Evolutionary conservation across 1,140 invertebrate genomes (phyloP), one percentile per base, ranked within the genome.

Genomic region (Uloborus diversus): DNA sequence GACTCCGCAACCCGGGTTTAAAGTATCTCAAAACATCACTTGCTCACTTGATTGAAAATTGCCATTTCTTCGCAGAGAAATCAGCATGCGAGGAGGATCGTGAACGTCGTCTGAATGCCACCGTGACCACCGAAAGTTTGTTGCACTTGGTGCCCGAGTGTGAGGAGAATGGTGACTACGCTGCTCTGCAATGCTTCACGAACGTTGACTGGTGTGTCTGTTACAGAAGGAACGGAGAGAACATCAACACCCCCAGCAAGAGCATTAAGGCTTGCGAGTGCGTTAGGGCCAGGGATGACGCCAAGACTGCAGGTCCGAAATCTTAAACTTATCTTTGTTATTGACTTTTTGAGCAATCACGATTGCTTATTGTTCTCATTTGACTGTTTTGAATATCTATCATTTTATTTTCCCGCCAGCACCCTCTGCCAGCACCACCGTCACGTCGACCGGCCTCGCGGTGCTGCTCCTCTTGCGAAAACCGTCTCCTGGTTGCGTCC

Each of bases 81-180:
- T 64, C 35, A 4, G 65, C 51, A 1, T 79, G 76, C 65, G 33
- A 68, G 65, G 64, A 69, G 56, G 76, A 79, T 20, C 32, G 76
- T 0, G 76, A 51, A 5, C 28, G 65, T 9, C 59, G 76, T 20
- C 53, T 79, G 27, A 79, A 79, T 37, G 64, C 76, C 35, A 79
- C 76, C n/a, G 17, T 79, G 27, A 70, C 71, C 17, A 70, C 71
- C 17, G 65, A 69, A 23, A 78, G 51, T 5, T 33, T 65, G 20
- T 13, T 78, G n/a, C 59, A 73, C 56, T 28, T 82, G 53, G 47
- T 82, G 32, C 82, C 82, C 20, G 49, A 65, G 9, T 82, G 82
- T 28, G 79, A 82, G 7, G 65, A 59, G 25, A 81, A 81, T 51
- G 82, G 82, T 13, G 70, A 79, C 61, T 82, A 81, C n/a, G 80